Conservation (phyloP, 2,888 invertebrate species). For the Micropterix aruncella region DNA sequence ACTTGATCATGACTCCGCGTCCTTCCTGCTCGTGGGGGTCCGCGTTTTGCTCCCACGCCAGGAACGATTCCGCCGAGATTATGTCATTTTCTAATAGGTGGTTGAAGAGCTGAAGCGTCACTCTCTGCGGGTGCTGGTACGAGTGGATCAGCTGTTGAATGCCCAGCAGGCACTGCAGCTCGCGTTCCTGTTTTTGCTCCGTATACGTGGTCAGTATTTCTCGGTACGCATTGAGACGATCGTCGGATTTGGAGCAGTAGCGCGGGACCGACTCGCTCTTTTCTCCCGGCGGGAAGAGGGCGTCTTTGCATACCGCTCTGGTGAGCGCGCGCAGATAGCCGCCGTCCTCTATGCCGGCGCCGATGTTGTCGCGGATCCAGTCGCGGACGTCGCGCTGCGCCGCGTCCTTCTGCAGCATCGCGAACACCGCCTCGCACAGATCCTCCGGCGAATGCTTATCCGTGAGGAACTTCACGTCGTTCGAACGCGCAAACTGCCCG, state of each 20-base stretch:
- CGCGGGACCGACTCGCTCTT: neutral
- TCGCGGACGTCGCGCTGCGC: neutral
- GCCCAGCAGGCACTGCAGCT: constrained; percentile 61
- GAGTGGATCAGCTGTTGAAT: constrained; percentile 52
- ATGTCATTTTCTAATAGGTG: constrained; percentile 7
- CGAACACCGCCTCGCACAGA: neutral
- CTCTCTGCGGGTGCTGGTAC: constrained; percentile 54
- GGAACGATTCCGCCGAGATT: constrained; percentile 8
- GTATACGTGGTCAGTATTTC: constrained; percentile 43
- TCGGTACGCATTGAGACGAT: constrained; percentile 6
- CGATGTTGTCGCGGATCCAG: neutral
- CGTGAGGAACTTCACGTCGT: neutral
- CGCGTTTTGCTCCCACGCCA: constrained; percentile 10
- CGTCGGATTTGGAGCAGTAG: neutral
- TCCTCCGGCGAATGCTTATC: neutral
- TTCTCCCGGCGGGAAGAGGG: neutral
- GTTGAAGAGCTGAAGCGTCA: constrained; percentile 11
- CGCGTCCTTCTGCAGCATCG: neutral
- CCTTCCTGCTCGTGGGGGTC: constrained; percentile 11
- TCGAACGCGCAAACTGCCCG: neutral
- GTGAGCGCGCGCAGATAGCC: neutral
- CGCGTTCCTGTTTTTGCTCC: constrained; percentile 43
- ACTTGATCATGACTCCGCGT: constrained; percentile 10
- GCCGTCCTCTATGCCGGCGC: neutral
- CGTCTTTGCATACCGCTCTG: neutral